These are phyloP conservation scores for Palythoa caribaeorum DNA, from an alignment of 92 coral and sea anemone genomes.

Conservation along the genomic window DNA sequence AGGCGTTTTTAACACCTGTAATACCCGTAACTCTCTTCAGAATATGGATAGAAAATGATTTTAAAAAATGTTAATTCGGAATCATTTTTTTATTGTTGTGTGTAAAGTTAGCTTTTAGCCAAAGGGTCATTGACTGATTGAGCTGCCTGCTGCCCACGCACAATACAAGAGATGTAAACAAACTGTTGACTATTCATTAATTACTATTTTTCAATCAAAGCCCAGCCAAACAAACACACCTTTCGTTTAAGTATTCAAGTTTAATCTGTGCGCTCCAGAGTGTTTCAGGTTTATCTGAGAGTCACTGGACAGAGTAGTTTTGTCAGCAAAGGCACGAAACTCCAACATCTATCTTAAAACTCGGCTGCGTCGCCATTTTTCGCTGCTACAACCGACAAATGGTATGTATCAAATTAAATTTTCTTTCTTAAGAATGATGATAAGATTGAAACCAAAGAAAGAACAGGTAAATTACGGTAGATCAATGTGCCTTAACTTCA, in stretches of 20 bases:
- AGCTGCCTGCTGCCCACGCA: background rate
- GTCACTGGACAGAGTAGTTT: background rate
- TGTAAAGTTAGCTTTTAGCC: slow-evolving; percentile 8
- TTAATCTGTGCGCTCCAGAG: background rate
- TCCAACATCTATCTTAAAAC: background rate
- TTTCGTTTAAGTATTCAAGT: background rate
- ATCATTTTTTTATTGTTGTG: background rate
- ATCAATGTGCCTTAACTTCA: background rate
- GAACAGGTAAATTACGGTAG: background rate
- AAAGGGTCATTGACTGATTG: background rate
- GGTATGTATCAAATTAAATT: background rate
- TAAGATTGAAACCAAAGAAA: background rate
- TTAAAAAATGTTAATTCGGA: background rate
- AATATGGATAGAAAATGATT: background rate
- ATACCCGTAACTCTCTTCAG: background rate
- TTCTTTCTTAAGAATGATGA: background rate
- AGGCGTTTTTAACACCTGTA: background rate
- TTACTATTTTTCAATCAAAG: background rate
- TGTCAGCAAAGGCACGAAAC: background rate
- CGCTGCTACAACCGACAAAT: background rate
- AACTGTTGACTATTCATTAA: background rate
- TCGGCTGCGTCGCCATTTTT: background rate
- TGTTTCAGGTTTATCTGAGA: background rate
- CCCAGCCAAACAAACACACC: background rate
- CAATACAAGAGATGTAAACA: background rate